A percentile compares a stretch with the other conserved stretches of the same genome.
phyloP scores from a whole-genome alignment of 2,113 vertebrate genomes.

The Oncorhynchus keta region DNA sequence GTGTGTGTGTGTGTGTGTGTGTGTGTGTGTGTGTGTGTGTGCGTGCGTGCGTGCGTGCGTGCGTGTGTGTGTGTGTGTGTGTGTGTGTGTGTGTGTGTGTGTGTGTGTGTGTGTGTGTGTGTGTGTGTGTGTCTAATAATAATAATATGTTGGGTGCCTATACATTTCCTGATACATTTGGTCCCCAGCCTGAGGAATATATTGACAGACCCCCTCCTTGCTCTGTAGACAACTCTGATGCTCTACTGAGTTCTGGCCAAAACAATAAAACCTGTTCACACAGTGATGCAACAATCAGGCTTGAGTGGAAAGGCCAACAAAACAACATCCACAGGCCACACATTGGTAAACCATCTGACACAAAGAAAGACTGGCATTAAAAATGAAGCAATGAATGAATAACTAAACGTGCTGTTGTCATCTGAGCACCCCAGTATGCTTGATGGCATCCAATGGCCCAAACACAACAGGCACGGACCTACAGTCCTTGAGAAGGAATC shows the following conservation, averaged over 20 bases:
- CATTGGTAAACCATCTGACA: not conserved
- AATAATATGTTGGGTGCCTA: no score
- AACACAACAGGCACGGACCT: conserved; percentile 38
- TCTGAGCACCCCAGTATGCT: not conserved
- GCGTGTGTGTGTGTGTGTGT: no score
- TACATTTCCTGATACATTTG: not conserved
- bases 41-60: no score
- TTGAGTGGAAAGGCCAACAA: conserved; percentile 27
- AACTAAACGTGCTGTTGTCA: not conserved
- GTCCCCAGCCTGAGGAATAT: conserved; percentile 44
- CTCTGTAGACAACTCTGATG: conserved; percentile 34
- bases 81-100: conserved; percentile 20
- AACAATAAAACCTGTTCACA: conserved; percentile 46
- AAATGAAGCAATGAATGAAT: not conserved
- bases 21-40: conserved; percentile 26
- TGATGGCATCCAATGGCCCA: conserved; percentile 36
- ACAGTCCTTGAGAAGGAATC: conserved; percentile 42
- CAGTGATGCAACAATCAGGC: conserved; percentile 58
- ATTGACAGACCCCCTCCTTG: conserved; percentile 40
- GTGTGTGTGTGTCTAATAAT: no score
- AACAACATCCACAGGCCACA: not conserved
- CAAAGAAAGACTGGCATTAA: conserved; percentile 5
- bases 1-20: not conserved
- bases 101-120: conserved; percentile 1
- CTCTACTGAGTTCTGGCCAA: conserved; percentile 35